A percentile compares a stretch with the other conserved stretches of the same genome.
Evolutionary conservation across 2,888 invertebrate species (phyloP).

Genomic region (Coronaproctus castanopsis): DNA sequence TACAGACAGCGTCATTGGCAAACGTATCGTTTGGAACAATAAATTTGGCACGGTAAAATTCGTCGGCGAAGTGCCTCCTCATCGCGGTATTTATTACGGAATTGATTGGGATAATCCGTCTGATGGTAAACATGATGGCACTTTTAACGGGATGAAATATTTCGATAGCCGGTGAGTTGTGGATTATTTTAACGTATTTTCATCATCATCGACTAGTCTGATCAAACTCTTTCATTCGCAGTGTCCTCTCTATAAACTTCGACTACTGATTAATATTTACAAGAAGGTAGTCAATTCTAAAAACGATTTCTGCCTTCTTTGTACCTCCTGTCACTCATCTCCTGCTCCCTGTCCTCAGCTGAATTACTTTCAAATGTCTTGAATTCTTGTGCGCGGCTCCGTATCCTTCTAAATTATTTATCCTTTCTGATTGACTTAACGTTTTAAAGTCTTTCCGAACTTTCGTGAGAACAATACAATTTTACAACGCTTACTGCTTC

Average conservation of each 20-base stretch:
- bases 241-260: too few relatives aligned
- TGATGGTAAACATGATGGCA: slow-evolving; percentile 84
- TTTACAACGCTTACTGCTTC: too few relatives aligned
- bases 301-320: too few relatives aligned
- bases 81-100: slow-evolving; percentile 65
- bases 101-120: slow-evolving; percentile 87
- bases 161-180: slow-evolving; percentile 43
- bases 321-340: too few relatives aligned
- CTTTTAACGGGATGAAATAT: slow-evolving; percentile 56
- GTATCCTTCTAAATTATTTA: too few relatives aligned
- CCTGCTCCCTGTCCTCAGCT: too few relatives aligned
- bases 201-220: not conserved
- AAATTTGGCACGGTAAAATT: slow-evolving; percentile 44
- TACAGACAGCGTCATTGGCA: slow-evolving; percentile 10
- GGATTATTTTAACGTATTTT: slow-evolving; percentile 4
- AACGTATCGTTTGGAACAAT: slow-evolving; percentile 9
- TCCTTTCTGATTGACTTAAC: too few relatives aligned
- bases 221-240: not conserved
- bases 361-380: too few relatives aligned
- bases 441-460: too few relatives aligned
- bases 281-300: slow-evolving; percentile 1
- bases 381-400: too few relatives aligned
- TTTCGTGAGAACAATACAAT: too few relatives aligned
- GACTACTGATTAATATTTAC: too few relatives aligned
- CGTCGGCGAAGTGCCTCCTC: slow-evolving; percentile 48